Base-by-base conservation (phyloP, 2,888 invertebrate genomes). In the Eupithecia pulchellata region DNA sequence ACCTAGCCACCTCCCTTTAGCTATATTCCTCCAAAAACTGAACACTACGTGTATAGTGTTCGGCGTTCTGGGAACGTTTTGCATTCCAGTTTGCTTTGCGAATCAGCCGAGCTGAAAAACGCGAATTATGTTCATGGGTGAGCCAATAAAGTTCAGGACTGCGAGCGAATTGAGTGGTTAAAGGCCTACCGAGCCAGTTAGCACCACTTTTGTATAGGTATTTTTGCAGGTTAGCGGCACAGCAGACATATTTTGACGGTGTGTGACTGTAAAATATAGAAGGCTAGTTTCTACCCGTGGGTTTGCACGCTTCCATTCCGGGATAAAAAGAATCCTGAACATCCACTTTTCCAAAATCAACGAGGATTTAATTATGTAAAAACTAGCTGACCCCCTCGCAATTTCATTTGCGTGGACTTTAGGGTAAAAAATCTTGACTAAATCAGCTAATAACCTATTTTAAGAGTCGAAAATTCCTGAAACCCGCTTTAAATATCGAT, bases 81-180 rank as follows among this genome's bases (percentile, higher is more conserved):
- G 68, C 72, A 75, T 71, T 65, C 39, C 58, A 77, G 67, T 75
- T 77, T 75, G 73, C 73, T 77, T 77, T 74, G 66, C n/a, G 66
- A 69, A 69, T 67, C 73, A 58, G 47, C 30, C 5, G 64, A 64
- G 72, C 64, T 67, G 34, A 69, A 73, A 69, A 73, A 69, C 36
- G 66, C 61, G 64, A 64, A 67, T 67, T 60, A 64, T 69, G 73
- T 70, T 67, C 61, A 73, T 62, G 42, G 63, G 64, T 14, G 64
- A 11, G 62, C 73, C 67, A 65, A 65, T 73, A 67, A 70, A 67
- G 62, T 67, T 69, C 20, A 25, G 9, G 66, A 34, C 14, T 25
- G 61, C 34, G 32, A 29, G 57, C 52, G 8, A 58, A 60, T 60
- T 60, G 58, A 32, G 57, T 17, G 57, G 29, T 57, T 27, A 27